These are phyloP conservation scores for Piprites chloris DNA, from an alignment of 2,113 vertebrate species.

Conservation along the genomic window DNA sequence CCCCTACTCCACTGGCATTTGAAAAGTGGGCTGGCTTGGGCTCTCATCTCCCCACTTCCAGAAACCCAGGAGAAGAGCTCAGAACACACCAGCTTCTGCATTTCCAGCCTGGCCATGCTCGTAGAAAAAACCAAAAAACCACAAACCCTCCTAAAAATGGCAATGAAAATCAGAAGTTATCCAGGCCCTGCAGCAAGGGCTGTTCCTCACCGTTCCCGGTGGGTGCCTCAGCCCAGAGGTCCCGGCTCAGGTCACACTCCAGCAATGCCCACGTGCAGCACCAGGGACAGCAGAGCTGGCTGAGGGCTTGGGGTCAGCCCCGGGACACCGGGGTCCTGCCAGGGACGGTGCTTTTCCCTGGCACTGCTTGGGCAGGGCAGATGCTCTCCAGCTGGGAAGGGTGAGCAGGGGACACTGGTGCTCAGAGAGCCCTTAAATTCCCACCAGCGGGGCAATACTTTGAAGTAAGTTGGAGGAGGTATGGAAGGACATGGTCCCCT, in stretches of 20 bases:
- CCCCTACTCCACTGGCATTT: neutral
- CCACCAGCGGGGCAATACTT: neutral
- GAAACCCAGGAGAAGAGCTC: neutral
- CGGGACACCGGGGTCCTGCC: neutral
- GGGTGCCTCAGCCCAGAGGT: neutral
- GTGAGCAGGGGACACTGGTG: neutral
- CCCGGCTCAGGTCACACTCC: neutral
- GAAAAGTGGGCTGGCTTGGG: neutral
- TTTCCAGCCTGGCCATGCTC: neutral
- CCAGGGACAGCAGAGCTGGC: neutral
- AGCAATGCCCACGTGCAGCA: neutral
- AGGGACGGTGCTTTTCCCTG: neutral
- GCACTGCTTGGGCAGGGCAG: neutral
- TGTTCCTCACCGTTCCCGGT: neutral
- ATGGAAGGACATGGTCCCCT: neutral
- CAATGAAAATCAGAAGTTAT: neutral
- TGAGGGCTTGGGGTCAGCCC: neutral
- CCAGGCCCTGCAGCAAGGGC: neutral
- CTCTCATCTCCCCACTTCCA: neutral
- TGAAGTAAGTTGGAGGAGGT: neutral
- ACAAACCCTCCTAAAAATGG: neutral
- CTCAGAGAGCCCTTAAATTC: neutral
- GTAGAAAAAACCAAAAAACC: neutral
- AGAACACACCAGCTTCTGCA: neutral
- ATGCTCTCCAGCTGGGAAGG: neutral